Conservation (phyloP, 2,113 vertebrate genomes). For the Thamnophis sirtalis region DNA sequence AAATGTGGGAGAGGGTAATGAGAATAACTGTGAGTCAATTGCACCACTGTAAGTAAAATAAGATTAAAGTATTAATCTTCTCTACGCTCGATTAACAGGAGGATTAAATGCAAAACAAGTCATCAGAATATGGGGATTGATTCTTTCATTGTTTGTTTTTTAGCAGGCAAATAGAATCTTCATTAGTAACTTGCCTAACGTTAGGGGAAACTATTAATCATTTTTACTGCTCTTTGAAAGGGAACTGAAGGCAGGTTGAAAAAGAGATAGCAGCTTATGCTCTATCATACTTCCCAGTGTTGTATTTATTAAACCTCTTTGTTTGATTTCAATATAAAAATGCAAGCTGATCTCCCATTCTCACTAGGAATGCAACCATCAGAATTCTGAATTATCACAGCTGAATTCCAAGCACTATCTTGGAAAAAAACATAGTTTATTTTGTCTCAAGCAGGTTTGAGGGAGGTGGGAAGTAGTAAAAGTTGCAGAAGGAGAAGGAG, state of each 20-base stretch:
- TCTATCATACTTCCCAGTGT: not conserved
- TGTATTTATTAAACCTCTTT: not conserved
- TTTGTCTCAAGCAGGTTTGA: not conserved
- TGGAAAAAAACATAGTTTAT: not conserved
- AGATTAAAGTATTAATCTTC: constrained; percentile 29
- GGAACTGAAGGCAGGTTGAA: not conserved
- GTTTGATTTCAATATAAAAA: not conserved
- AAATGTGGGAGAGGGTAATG: not conserved
- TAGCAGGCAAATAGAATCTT: not conserved
- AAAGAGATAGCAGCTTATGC: not conserved
- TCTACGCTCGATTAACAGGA: not conserved
- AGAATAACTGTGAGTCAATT: constrained; percentile 9
- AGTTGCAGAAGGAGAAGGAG: not conserved
- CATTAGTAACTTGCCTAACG: not conserved
- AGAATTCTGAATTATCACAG: not conserved
- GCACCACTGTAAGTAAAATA: constrained; percentile 21
- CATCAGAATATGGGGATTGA: not conserved
- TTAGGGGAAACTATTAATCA: not conserved
- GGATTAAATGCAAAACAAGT: constrained; percentile 12
- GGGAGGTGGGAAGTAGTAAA: not conserved
- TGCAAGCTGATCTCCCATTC: not conserved
- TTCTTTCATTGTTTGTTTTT: constrained; percentile 17
- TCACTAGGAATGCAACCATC: not conserved
- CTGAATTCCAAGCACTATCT: not conserved
- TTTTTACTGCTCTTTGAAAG: not conserved